Evolutionary conservation across 2,113 vertebrate species (phyloP).

Genomic region (Nothoprocta pentlandii): DNA sequence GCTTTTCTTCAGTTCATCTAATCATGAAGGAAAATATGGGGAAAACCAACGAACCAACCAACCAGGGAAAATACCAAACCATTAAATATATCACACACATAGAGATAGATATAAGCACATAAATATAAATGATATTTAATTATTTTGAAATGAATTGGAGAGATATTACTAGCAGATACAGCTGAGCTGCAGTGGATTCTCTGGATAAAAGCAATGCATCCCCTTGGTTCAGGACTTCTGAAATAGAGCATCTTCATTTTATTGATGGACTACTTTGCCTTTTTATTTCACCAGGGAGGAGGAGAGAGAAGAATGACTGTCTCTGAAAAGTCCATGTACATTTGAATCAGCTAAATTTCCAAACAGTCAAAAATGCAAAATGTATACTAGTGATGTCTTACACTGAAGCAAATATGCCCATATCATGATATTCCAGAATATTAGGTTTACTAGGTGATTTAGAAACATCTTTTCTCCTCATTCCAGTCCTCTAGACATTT

Average conservation of each 20-base stretch:
- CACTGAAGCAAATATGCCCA: background rate
- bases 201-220: background rate
- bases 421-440: background rate
- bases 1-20: background rate
- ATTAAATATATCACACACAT: background rate
- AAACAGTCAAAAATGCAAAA: background rate
- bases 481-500: background rate
- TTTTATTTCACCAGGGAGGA: background rate
- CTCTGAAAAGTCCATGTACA: background rate
- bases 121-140: background rate
- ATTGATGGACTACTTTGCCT: background rate
- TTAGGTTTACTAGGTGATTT: background rate
- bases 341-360: background rate
- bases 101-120: background rate
- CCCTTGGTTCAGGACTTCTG: background rate
- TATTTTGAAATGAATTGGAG: background rate
- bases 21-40: background rate
- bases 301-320: background rate
- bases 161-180: background rate
- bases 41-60: background rate
- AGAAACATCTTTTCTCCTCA: background rate
- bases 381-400: background rate
- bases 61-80: no score
- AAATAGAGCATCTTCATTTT: background rate
- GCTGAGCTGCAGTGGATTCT: background rate